These are phyloP conservation scores for Hirundichthys speculiger DNA, from an alignment of 2,113 vertebrate species.

Conservation along the genomic window DNA sequence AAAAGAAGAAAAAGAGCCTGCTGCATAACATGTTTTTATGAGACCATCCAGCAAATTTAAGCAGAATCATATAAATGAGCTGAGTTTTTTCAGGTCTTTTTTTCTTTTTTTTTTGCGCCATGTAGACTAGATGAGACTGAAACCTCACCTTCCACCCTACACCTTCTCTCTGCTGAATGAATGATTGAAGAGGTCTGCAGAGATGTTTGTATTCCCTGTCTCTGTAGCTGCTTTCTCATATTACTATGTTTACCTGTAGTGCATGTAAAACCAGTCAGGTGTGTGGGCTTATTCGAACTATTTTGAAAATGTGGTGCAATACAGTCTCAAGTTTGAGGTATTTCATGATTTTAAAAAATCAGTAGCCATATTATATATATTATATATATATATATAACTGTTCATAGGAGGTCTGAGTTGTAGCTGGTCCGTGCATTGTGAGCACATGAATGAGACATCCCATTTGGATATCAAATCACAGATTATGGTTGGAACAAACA, in stretches of 20 bases:
- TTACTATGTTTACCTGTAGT: conserved; percentile 46
- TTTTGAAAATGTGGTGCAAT: conserved; percentile 2
- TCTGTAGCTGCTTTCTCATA: conserved; percentile 23
- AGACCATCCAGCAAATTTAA: no score
- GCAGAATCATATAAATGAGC: no score
- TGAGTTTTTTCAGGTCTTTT: no score
- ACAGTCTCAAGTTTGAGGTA: neutral
- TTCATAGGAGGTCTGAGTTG: neutral
- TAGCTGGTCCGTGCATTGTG: neutral
- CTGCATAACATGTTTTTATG: no score
- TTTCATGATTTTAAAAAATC: conserved; percentile 1
- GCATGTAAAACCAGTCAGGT: conserved; percentile 16
- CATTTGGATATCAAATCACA: conserved; percentile 25
- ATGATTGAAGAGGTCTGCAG: conserved; percentile 70
- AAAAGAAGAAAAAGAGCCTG: no score
- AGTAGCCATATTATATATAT: no score
- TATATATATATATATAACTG: no score
- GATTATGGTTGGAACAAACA: conserved; percentile 52
- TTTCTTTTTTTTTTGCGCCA: no score
- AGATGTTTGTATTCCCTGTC: neutral
- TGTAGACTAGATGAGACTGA: conserved; percentile 6
- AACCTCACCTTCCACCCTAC: conserved; percentile 33
- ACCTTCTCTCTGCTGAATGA: conserved; percentile 31
- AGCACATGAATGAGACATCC: conserved; percentile 17
- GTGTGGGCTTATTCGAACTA: neutral